phyloP scores from a whole-genome alignment of 1,140 invertebrate genomes.

The Diorhabda sublineata region DNA sequence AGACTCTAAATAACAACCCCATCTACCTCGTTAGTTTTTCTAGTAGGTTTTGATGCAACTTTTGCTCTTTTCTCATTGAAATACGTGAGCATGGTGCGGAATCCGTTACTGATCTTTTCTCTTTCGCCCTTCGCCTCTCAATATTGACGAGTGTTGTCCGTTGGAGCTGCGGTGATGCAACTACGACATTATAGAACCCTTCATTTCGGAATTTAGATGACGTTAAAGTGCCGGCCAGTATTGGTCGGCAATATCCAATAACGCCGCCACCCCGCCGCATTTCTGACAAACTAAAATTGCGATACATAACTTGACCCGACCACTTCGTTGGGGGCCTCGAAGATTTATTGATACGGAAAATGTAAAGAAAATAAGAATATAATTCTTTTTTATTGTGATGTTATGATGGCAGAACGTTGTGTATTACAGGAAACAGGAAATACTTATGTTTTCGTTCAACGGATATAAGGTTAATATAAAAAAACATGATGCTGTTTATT shows the following conservation, averaged over 20 bases:
- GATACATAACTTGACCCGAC: slow-evolving; percentile 31
- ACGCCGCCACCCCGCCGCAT: slow-evolving; percentile 34
- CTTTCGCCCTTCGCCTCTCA: slow-evolving; percentile 24
- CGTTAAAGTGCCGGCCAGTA: slow-evolving; percentile 38
- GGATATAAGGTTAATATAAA: no score
- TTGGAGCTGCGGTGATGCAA: slow-evolving; percentile 17
- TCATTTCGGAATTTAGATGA: slow-evolving; percentile 45
- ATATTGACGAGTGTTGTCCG: slow-evolving; percentile 41
- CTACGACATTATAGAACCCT: slow-evolving; percentile 16
- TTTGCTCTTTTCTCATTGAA: no score
- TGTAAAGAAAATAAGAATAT: neutral
- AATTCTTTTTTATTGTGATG: neutral
- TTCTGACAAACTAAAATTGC: slow-evolving; percentile 40
- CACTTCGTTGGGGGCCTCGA: neutral
- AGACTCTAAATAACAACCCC: no score
- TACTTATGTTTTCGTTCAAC: neutral
- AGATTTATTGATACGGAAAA: neutral
- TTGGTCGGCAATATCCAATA: slow-evolving; percentile 45
- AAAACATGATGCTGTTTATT: no score
- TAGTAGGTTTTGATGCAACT: no score
- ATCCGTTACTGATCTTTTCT: slow-evolving; percentile 6
- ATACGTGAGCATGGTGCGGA: no score
- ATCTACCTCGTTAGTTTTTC: no score
- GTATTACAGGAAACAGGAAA: neutral
- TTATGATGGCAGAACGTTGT: neutral